Conservation (phyloP, 1,140 invertebrate species). For the Drosophila rhopaloa region DNA sequence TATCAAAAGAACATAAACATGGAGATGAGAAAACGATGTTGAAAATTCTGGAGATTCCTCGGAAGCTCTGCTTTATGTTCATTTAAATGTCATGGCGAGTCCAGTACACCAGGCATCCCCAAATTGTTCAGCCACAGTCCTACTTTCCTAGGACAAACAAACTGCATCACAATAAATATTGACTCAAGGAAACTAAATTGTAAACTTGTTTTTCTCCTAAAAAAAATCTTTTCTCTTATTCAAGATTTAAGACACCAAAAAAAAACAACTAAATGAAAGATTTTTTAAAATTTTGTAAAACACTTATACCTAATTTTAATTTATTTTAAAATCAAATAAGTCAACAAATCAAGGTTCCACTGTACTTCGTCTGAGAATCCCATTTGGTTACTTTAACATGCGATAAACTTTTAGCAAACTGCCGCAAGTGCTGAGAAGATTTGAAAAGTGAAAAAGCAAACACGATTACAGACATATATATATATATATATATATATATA, state of each 20-base stretch:
- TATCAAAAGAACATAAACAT: slow-evolving; percentile 21
- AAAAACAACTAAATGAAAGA: too few relatives aligned
- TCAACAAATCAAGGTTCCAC: not conserved
- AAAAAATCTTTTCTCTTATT: not conserved
- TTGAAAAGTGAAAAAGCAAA: slow-evolving; percentile 56
- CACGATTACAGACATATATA: not conserved
- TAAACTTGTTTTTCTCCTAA: too few relatives aligned
- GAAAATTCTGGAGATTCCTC: not conserved
- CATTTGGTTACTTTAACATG: slow-evolving; percentile 42
- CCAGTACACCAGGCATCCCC: not conserved
- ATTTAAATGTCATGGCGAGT: slow-evolving; percentile 5
- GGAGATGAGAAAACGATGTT: slow-evolving; percentile 2
- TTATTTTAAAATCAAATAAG: too few relatives aligned
- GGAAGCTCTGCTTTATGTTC: slow-evolving; percentile 8
- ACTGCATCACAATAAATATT: too few relatives aligned
- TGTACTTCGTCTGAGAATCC: slow-evolving; percentile 33
- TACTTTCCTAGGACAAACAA: not conserved
- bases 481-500: slow-evolving; percentile 13
- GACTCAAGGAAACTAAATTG: too few relatives aligned
- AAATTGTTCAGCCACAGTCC: slow-evolving; percentile 21
- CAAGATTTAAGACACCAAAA: not conserved
- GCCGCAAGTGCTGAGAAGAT: slow-evolving; percentile 55
- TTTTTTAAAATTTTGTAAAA: too few relatives aligned
- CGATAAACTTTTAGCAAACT: slow-evolving; percentile 59
- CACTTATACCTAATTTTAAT: too few relatives aligned